Percentiles rank a stretch among this genome's conserved stretches.
phyloP scores from a whole-genome alignment of 2,113 vertebrate species.

The Glareola pratincola region DNA sequence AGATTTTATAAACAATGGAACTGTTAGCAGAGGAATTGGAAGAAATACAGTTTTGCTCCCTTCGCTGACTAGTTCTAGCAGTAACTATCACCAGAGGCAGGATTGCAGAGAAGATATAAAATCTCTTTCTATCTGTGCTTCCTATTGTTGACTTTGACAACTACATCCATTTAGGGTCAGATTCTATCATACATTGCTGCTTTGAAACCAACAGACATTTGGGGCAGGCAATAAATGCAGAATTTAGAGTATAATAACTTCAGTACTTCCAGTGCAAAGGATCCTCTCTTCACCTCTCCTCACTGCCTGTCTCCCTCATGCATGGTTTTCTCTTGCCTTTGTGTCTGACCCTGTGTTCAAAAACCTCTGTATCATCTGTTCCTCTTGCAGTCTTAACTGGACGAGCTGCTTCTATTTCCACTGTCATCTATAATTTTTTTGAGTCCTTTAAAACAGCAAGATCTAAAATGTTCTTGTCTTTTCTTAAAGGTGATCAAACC shows the following conservation, averaged over 20 bases:
- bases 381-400: not conserved
- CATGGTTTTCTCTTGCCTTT: not conserved
- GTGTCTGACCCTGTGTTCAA: not conserved
- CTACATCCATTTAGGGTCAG: constrained; percentile 7
- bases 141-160: constrained; percentile 26
- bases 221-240: not conserved
- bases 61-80: not conserved
- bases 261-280: not conserved
- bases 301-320: not conserved
- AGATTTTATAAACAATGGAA: not conserved
- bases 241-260: constrained; percentile 16
- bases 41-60: not conserved
- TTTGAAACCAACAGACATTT: constrained; percentile 8
- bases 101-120: not conserved
- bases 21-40: not conserved
- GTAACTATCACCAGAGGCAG: constrained; percentile 6
- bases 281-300: not conserved
- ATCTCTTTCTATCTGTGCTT: constrained; percentile 22
- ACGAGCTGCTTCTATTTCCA: not conserved
- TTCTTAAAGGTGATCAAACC: not conserved
- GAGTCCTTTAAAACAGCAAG: not conserved
- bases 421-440: not conserved
- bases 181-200: not conserved
- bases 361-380: not conserved
- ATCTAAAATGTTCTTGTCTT: not conserved